Base-by-base conservation (phyloP, 2,888 invertebrate species). In the Erebia palarica region DNA sequence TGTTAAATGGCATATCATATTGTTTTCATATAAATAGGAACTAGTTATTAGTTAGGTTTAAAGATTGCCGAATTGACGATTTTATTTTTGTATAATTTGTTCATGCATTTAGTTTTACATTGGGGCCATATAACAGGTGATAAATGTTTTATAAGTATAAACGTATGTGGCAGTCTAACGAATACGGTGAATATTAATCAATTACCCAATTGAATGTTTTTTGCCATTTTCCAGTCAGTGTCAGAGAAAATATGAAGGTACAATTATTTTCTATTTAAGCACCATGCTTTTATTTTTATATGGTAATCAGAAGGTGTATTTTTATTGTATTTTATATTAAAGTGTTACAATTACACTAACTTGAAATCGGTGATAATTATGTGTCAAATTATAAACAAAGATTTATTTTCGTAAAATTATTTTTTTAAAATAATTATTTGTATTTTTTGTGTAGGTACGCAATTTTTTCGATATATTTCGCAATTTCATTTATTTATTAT, bases 41-140 rank as follows among this genome's bases (percentile, higher is more conserved):
- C 10, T 63, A 63, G 63, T 71, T 44, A 16, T 70, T 72, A 72
- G 65, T n/a, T n/a, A n/a, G n/a, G n/a, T 59, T 58, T 60, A 68
- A 68, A 72, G n/a, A 27, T 42, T 65, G 55, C 55, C 16, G 53
- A 55, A 55, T 42, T 53, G 44, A 60, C 67, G 16, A 63, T 47
- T 66, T 66, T 66, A 74, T 65, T 69, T 65, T 60, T 70, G 47
- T 49, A 67, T 61, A 65, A 69, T 65, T 73, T 72, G 16, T 72
- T 73, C 72, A 75, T 78, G 77, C 79, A 81, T 83, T 86, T 84
- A 79, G 72, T 79, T 84, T 82, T 78, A 78, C 81, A 78, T 81
- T 77, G 83, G 84, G 84, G 88, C 87, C 88, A 87, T 88, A 86
- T 79, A 74, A 80, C 82, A 81, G 77, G 85, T 87, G 86, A 86